Evolutionary conservation across 2,113 vertebrate genomes (phyloP).

Genomic region (Dicaeum eximium): DNA sequence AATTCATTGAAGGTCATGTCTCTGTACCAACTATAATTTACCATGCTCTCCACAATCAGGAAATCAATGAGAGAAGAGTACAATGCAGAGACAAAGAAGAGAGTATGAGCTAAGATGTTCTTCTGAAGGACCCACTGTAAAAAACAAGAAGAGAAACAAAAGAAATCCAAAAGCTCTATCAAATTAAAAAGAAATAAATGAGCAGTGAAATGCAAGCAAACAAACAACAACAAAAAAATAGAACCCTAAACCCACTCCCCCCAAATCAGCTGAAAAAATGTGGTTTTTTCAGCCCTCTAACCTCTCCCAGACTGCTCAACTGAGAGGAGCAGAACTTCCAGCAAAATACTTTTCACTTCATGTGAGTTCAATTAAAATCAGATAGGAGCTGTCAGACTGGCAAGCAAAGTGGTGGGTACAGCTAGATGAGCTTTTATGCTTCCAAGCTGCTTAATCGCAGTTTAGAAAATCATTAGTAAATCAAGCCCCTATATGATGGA

Average conservation of each 20-base stretch:
- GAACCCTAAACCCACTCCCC: rapidly evolving
- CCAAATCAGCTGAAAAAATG: neutral
- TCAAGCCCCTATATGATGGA: neutral
- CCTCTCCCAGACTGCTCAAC: neutral
- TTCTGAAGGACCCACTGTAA: neutral
- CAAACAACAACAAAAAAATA: neutral
- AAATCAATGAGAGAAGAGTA: neutral
- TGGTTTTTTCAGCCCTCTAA: neutral
- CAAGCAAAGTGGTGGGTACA: neutral
- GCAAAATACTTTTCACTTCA: neutral
- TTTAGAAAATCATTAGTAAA: neutral
- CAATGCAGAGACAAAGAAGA: neutral
- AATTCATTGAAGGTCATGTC: neutral
- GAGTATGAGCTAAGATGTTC: neutral
- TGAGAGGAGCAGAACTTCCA: neutral
- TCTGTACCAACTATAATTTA: neutral
- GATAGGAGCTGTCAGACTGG: neutral
- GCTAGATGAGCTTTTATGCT: neutral
- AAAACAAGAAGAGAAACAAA: neutral
- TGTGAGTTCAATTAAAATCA: neutral
- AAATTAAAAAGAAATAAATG: neutral
- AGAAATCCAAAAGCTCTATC: neutral
- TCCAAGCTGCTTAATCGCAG: neutral
- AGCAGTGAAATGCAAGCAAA: neutral
- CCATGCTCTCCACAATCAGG: neutral